phyloP scores from a whole-genome alignment of 35 echinoderm and acorn worm genomes.

The Anneissia japonica region DNA sequence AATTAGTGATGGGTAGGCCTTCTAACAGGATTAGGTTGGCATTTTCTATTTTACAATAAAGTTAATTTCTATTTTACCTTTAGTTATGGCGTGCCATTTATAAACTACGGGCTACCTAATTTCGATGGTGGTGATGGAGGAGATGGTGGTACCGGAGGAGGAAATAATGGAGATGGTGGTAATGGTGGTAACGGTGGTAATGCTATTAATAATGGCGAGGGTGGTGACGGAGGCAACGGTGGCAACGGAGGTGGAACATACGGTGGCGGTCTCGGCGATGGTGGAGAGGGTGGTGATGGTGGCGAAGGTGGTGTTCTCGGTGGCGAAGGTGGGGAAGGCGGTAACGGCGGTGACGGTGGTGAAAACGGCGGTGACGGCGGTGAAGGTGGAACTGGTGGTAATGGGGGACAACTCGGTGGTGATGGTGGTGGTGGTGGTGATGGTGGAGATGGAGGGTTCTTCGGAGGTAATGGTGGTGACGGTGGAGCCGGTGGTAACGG shows the following conservation, averaged over 20 bases:
- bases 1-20: background rate
- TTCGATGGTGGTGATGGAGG: background rate
- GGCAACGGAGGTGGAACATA: background rate
- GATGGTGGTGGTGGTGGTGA: background rate
- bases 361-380: background rate
- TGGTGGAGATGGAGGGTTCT: background rate
- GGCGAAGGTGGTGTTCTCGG: slow-evolving; percentile 11
- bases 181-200: background rate
- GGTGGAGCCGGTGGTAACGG: background rate
- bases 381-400: slow-evolving; percentile 19
- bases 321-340: background rate
- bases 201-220: background rate
- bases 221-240: background rate
- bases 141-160: background rate
- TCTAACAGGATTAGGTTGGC: no score
- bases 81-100: background rate
- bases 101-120: background rate
- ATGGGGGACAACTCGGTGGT: slow-evolving; percentile 1
- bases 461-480: background rate
- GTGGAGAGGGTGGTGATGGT: background rate
- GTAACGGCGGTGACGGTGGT: background rate
- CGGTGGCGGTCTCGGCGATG: slow-evolving; percentile 7
- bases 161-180: background rate
- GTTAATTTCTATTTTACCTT: no score
- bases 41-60: no score